phyloP scores from a whole-genome alignment of 2,888 invertebrate species.

The Xestia ashworthii region DNA sequence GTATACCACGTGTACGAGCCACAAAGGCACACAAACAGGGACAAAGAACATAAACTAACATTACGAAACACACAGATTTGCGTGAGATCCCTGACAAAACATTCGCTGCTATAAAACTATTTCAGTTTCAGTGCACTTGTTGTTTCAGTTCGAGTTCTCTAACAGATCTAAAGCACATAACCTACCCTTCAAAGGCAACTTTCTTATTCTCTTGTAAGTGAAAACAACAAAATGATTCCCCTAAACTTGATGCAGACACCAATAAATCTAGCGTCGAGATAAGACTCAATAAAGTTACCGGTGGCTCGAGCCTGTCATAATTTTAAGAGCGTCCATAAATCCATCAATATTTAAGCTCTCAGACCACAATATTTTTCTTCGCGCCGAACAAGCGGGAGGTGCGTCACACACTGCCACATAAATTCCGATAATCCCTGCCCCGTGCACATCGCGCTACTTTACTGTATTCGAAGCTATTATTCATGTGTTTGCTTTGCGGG shows the following conservation, averaged over 20 bases:
- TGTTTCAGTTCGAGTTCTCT: constrained; percentile 35
- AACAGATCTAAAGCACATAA: constrained; percentile 36
- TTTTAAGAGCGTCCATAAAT: constrained; percentile 89
- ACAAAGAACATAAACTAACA: constrained; percentile 35
- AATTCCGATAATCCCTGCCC: constrained; percentile 87
- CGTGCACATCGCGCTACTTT: constrained; percentile 81
- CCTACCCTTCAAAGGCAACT: constrained; percentile 54
- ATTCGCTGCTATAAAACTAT: constrained; percentile 55
- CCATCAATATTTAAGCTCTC: constrained; percentile 89
- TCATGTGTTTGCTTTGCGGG: constrained; percentile 85
- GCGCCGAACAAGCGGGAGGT: constrained; percentile 77
- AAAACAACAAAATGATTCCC: constrained; percentile 80
- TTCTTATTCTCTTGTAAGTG: constrained; percentile 68
- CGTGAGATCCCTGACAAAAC: constrained; percentile 41
- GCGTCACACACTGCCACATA: constrained; percentile 88
- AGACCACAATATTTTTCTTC: constrained; percentile 87
- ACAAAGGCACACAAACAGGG: constrained; percentile 19
- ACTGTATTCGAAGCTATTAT: constrained; percentile 83
- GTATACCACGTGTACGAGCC: background rate
- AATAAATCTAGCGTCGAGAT: constrained; percentile 85
- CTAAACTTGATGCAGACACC: constrained; percentile 80
- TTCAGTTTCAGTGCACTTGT: constrained; percentile 54
- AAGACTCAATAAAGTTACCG: constrained; percentile 87
- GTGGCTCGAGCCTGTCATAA: constrained; percentile 85
- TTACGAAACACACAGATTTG: constrained; percentile 42